phyloP scores from a whole-genome alignment of 1,140 invertebrate species.

The Caenorhabditis latens region DNA sequence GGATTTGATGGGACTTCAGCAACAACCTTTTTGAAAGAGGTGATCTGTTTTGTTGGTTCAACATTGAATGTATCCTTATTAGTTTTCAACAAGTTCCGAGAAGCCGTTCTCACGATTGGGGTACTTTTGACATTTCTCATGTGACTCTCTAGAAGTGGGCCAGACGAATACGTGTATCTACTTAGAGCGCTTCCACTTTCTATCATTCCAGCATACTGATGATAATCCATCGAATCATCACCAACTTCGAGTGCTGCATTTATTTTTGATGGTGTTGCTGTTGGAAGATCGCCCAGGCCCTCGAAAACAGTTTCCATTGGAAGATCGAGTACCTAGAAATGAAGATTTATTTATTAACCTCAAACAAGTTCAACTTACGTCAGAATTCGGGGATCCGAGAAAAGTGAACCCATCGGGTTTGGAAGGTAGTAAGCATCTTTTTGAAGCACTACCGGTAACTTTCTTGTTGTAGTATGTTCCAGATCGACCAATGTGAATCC shows the following conservation, averaged over 20 bases:
- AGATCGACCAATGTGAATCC: conserved; percentile 38
- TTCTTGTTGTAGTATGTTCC: conserved; percentile 45
- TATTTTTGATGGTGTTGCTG: conserved; percentile 22
- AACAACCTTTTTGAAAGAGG: neutral
- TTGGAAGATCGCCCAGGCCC: neutral
- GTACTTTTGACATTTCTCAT: neutral
- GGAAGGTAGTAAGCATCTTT: conserved; percentile 19
- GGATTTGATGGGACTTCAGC: neutral
- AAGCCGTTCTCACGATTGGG: neutral
- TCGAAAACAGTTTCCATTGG: conserved; percentile 3
- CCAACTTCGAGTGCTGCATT: neutral
- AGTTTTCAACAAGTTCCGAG: conserved; percentile 20
- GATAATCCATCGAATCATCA: conserved; percentile 39
- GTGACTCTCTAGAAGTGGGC: neutral
- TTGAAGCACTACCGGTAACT: conserved; percentile 11
- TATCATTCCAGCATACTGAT: conserved; percentile 34
- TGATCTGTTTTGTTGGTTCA: neutral
- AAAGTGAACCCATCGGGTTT: conserved; percentile 36
- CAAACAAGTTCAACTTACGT: neutral
- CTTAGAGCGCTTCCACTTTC: neutral
- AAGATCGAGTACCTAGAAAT: conserved; percentile 11
- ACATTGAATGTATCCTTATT: neutral
- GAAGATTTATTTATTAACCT: neutral
- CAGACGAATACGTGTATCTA: conserved; percentile 5
- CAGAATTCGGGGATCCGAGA: conserved; percentile 42